These are phyloP conservation scores for Acanthis flammea DNA, from an alignment of 2,797 vertebrate species.

Conservation along the genomic window DNA sequence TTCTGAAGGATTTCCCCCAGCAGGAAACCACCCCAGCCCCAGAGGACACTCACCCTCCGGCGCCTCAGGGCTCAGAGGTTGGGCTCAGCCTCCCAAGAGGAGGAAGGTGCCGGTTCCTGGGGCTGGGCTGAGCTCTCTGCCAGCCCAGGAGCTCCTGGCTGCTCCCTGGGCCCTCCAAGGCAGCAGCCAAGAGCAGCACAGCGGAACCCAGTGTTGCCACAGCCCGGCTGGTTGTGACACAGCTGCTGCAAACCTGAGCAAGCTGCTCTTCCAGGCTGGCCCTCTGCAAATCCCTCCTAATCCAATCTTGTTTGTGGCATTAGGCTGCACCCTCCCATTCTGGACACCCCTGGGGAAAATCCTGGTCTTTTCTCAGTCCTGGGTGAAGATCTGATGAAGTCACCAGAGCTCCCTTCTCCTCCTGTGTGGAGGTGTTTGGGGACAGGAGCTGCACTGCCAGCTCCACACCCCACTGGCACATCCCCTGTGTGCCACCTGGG, in stretches of 20 bases:
- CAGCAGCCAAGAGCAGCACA: accelerated
- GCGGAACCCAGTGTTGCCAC: neutral
- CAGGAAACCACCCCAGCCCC: accelerated
- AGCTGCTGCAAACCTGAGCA: neutral
- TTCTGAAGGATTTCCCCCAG: accelerated
- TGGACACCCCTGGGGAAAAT: neutral
- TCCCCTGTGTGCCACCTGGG: neutral
- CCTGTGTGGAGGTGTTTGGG: accelerated
- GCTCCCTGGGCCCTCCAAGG: neutral
- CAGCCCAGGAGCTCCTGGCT: neutral
- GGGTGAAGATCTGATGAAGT: neutral
- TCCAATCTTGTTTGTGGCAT: slow-evolving; percentile 18
- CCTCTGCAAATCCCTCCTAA: slow-evolving; percentile 50
- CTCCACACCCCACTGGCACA: neutral
- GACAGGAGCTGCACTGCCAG: neutral
- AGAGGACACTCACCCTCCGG: neutral
- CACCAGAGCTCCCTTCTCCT: neutral
- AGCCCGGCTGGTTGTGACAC: neutral
- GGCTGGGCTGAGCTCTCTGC: neutral
- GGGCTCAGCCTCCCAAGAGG: neutral
- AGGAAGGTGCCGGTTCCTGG: accelerated
- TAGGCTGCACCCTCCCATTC: neutral
- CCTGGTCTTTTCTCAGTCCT: neutral
- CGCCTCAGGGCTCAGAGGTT: accelerated
- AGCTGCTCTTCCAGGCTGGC: neutral